Percentiles rank a stretch among this genome's conserved stretches.
Conservation (phyloP, 2,888 invertebrate genomes). For the Eupeodes latifasciatus region DNA sequence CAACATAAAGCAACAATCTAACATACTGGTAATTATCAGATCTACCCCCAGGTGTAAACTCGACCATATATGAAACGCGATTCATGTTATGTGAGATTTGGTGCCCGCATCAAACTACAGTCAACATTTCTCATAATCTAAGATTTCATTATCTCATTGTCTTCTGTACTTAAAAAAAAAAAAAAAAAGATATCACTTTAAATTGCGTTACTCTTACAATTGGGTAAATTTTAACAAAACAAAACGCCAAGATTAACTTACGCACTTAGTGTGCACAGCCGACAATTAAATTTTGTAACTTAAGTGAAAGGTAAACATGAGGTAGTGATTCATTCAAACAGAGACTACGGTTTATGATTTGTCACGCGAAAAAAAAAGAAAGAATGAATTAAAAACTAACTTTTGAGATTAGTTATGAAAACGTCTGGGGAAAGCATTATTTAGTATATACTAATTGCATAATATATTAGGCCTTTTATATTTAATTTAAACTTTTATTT, state of each 20-base stretch:
- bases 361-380: conserved; percentile 21
- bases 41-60: conserved; percentile 41
- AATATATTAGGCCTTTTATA: not conserved
- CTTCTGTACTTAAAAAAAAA: no score
- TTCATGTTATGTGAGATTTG: conserved; percentile 31
- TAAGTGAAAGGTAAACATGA: conserved; percentile 56
- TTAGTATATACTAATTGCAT: not conserved
- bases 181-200: conserved; percentile 16
- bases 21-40: conserved; percentile 8
- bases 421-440: conserved; percentile 3
- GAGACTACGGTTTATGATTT: conserved; percentile 12
- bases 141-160: conserved; percentile 63
- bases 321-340: conserved; percentile 7
- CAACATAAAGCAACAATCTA: not conserved
- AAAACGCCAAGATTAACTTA: conserved; percentile 63
- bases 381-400: not conserved
- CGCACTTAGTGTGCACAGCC: conserved; percentile 46
- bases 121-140: conserved; percentile 33
- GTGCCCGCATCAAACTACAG: not conserved
- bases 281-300: conserved; percentile 23
- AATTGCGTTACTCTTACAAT: conserved; percentile 52
- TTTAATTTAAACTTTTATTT: conserved; percentile 5
- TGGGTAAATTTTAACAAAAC: conserved; percentile 53
- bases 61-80: conserved; percentile 31
- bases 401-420: conserved; percentile 11